phyloP scores from a whole-genome alignment of 2,797 vertebrate genomes.

The Sorex maritimensis region DNA sequence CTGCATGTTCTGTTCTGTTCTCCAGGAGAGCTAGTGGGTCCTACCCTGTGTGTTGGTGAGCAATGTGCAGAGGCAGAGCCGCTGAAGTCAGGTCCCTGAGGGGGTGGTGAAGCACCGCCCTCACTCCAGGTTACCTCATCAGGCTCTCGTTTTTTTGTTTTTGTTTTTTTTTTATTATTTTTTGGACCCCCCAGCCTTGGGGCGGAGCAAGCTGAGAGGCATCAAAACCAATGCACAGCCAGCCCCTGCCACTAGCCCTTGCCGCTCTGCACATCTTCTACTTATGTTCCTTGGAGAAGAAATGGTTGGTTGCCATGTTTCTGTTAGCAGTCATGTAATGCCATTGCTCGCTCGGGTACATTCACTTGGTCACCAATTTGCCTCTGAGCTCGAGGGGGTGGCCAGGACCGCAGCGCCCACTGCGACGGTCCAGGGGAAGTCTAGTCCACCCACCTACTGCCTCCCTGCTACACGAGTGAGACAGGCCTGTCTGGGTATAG shows the following conservation, averaged over 20 bases:
- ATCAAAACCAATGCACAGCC: constrained; percentile 87
- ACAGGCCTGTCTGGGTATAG: constrained; percentile 71
- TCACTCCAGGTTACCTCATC: constrained; percentile 84
- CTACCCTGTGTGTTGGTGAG: constrained; percentile 91
- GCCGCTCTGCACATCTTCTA: constrained; percentile 90
- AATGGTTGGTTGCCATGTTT: constrained; percentile 89
- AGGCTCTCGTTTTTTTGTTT: constrained; percentile 64
- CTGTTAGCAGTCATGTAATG: constrained; percentile 90
- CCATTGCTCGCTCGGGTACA: constrained; percentile 88
- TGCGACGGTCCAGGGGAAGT: constrained; percentile 76
- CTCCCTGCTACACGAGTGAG: constrained; percentile 75
- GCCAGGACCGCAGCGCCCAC: constrained; percentile 73
- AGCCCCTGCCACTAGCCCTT: constrained; percentile 88
- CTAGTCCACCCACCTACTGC: constrained; percentile 81
- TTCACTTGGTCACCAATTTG: constrained; percentile 85
- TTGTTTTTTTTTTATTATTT: neutral
- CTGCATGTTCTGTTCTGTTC: constrained; percentile 89
- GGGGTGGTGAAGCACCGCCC: constrained; percentile 86
- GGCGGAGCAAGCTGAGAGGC: constrained; percentile 85
- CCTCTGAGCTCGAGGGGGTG: constrained; percentile 80
- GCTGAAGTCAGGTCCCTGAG: constrained; percentile 87
- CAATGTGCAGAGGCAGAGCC: constrained; percentile 90
- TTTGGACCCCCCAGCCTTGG: constrained; percentile 74
- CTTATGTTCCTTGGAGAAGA: constrained; percentile 91
- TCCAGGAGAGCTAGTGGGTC: constrained; percentile 89